These are phyloP conservation scores for Pogoniulus pusillus DNA, from an alignment of 2,797 vertebrate genomes.

Conservation along the genomic window DNA sequence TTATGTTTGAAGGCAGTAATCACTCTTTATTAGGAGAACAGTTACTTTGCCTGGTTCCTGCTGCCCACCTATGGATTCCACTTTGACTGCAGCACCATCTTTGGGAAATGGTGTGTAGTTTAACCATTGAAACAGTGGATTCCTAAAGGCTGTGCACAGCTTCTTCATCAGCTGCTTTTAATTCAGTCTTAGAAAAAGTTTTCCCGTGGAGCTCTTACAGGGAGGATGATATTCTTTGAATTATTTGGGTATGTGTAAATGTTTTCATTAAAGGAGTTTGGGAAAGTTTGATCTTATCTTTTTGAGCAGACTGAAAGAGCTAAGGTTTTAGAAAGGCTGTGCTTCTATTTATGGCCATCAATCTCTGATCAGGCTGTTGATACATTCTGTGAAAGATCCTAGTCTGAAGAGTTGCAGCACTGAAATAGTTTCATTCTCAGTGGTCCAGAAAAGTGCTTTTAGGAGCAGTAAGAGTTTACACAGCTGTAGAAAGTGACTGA, in stretches of 20 bases:
- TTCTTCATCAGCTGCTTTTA: neutral
- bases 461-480: neutral
- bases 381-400: neutral
- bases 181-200: neutral
- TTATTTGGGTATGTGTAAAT: neutral
- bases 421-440: neutral
- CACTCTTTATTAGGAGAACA: constrained; percentile 9
- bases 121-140: constrained; percentile 36
- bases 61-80: constrained; percentile 11
- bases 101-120: constrained; percentile 39
- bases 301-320: neutral
- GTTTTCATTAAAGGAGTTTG: neutral
- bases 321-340: neutral
- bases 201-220: neutral
- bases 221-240: neutral
- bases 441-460: neutral
- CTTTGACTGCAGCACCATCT: constrained; percentile 62
- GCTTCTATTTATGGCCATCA: neutral
- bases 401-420: neutral
- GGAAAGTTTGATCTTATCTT: neutral
- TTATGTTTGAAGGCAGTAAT: constrained; percentile 34
- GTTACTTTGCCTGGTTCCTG: constrained; percentile 47
- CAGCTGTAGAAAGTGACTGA: neutral
- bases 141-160: neutral
- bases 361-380: neutral